These are phyloP conservation scores for Sardina pilchardus DNA, from an alignment of 2,113 vertebrate species.

Conservation along the genomic window DNA sequence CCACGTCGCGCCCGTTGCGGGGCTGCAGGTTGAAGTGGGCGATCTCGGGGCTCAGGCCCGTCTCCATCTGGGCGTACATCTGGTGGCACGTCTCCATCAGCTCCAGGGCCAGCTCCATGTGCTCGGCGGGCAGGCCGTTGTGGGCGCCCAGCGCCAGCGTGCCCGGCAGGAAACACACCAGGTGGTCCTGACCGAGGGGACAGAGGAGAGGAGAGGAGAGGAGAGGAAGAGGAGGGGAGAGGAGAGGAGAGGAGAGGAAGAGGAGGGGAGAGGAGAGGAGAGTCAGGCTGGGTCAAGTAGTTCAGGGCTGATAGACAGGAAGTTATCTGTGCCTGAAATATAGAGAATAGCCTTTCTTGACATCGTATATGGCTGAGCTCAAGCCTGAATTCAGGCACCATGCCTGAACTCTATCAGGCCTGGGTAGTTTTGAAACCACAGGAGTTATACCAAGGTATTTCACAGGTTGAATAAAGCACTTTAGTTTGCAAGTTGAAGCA, in stretches of 20 bases:
- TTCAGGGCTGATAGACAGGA: too few species aligned
- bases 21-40: conserved; percentile 84
- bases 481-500: too few species aligned
- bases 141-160: conserved; percentile 88
- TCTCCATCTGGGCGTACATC: conserved; percentile 95
- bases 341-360: too few species aligned
- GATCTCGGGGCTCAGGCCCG: conserved; percentile 92
- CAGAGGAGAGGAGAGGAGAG: neutral
- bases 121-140: conserved; percentile 81
- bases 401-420: too few species aligned
- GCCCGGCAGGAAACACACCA: conserved; percentile 96
- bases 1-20: conserved; percentile 74
- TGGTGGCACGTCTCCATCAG: conserved; percentile 95
- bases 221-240: neutral
- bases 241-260: neutral
- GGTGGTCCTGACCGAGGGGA: conserved; percentile 82
- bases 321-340: too few species aligned
- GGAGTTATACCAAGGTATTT: neutral
- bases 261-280: neutral
- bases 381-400: too few species aligned
- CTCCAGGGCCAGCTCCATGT: conserved; percentile 87
- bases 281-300: neutral
- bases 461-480: too few species aligned
- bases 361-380: too few species aligned
- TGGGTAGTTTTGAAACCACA: neutral